A percentile compares a stretch with the other conserved stretches of the same genome.
Conservation (phyloP, 2,797 vertebrate species). For the Crocodylus rhombifer region DNA sequence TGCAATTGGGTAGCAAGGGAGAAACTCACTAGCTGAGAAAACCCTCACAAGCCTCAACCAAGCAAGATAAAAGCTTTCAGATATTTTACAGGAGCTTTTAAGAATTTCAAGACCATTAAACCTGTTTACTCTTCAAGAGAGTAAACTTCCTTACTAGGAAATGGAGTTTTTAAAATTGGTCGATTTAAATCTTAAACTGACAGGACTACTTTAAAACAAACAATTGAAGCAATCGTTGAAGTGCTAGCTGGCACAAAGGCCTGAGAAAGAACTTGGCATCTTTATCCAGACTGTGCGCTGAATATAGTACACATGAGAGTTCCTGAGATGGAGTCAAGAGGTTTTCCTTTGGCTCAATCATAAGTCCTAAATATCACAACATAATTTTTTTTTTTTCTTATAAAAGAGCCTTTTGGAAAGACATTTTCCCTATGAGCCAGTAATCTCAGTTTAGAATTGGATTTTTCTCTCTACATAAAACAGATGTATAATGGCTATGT, state of each 20-base stretch:
- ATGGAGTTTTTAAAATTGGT: neutral
- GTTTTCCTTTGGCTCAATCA: conserved; percentile 51
- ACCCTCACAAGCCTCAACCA: neutral
- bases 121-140: neutral
- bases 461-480: neutral
- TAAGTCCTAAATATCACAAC: conserved; percentile 16
- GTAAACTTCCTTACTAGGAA: neutral
- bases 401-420: conserved; percentile 41
- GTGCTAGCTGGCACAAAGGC: conserved; percentile 48
- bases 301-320: conserved; percentile 40
- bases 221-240: conserved; percentile 29
- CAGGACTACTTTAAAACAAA: conserved; percentile 29
- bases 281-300: conserved; percentile 24
- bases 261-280: conserved; percentile 62
- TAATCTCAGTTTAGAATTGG: conserved; percentile 26
- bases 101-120: accelerated
- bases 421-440: conserved; percentile 44
- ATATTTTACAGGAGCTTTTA: neutral
- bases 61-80: accelerated
- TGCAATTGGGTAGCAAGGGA: neutral
- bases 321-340: neutral
- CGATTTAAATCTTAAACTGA: neutral
- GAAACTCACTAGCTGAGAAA: neutral
- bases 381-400: conserved; percentile 48
- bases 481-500: neutral